Evolutionary conservation across 2,888 invertebrate species (phyloP).

Genomic region (Mythimna vitellina): DNA sequence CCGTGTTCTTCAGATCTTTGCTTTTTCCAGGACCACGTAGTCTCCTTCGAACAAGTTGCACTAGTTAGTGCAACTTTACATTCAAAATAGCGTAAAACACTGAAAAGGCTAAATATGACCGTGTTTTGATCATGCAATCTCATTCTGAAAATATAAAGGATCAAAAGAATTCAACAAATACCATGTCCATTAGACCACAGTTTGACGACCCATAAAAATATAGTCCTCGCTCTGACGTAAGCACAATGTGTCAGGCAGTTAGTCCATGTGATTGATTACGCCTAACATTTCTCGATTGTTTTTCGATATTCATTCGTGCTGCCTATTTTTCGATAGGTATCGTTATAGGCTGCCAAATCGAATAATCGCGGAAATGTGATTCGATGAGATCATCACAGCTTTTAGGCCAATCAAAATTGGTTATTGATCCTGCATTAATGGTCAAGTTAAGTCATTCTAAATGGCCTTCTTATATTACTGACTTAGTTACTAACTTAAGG

Average conservation of each 20-base stretch:
- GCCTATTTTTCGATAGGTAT: constrained; percentile 40
- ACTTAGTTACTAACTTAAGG: not conserved
- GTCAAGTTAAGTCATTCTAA: constrained; percentile 21
- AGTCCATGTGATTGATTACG: constrained; percentile 59
- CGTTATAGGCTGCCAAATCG: constrained; percentile 39
- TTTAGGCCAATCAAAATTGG: constrained; percentile 52
- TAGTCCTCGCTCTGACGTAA: constrained; percentile 52
- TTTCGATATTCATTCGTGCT: constrained; percentile 48
- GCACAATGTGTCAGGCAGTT: constrained; percentile 35
- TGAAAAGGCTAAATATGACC: not conserved
- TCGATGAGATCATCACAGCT: constrained; percentile 39
- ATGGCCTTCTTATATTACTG: constrained; percentile 9
- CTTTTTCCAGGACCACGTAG: too few relatives aligned
- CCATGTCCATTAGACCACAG: constrained; percentile 15
- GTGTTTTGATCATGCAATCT: not conserved
- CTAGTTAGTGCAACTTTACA: too few relatives aligned
- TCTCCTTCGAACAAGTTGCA: too few relatives aligned
- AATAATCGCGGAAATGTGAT: constrained; percentile 40
- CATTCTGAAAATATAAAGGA: not conserved
- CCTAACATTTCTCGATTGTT: constrained; percentile 53
- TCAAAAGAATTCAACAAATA: constrained; percentile 11
- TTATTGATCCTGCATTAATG: constrained; percentile 36
- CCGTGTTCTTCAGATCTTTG: too few relatives aligned
- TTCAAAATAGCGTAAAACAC: not conserved
- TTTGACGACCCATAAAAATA: constrained; percentile 57